Conservation (phyloP, 2,888 invertebrate genomes). For the Cyrtodaria siliqua region DNA sequence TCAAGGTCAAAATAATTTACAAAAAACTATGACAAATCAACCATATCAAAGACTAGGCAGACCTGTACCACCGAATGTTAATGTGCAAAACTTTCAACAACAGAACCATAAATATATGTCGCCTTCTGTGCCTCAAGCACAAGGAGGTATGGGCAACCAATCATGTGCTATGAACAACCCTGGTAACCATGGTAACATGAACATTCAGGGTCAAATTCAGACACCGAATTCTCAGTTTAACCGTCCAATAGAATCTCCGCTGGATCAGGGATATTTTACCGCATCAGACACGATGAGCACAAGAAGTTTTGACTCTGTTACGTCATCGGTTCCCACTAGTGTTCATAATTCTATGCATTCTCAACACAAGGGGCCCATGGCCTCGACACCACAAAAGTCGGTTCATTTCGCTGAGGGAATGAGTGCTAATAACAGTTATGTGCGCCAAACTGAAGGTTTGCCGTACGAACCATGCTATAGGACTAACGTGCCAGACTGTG, state of each 20-base stretch:
- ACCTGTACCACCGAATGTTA: constrained; percentile 80
- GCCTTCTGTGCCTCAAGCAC: constrained; percentile 33
- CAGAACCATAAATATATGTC: constrained; percentile 52
- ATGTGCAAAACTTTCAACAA: constrained; percentile 78
- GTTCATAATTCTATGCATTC: constrained; percentile 51
- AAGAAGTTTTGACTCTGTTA: constrained; percentile 73
- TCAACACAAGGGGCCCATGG: constrained; percentile 45
- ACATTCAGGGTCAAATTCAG: constrained; percentile 55
- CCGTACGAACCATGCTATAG: constrained; percentile 66
- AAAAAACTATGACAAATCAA: constrained; percentile 50
- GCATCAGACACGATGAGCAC: constrained; percentile 78
- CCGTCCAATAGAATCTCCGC: constrained; percentile 77
- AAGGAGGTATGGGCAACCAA: constrained; percentile 65
- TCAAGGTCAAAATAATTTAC: constrained; percentile 26
- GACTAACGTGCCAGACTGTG: constrained; percentile 75
- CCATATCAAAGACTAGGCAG: constrained; percentile 67
- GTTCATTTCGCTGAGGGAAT: constrained; percentile 75
- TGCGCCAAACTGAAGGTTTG: constrained; percentile 50
- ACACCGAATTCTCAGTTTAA: constrained; percentile 64
- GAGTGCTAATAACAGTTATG: constrained; percentile 50
- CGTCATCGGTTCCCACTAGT: constrained; percentile 64
- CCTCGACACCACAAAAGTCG: constrained; percentile 66
- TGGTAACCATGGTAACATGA: constrained; percentile 59
- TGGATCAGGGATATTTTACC: constrained; percentile 83
- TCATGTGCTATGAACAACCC: constrained; percentile 66